Percentiles rank a stretch among this genome's conserved stretches.
Evolutionary conservation across 2,888 invertebrate genomes (phyloP).

Genomic region (Eupelmus urozonus): DNA sequence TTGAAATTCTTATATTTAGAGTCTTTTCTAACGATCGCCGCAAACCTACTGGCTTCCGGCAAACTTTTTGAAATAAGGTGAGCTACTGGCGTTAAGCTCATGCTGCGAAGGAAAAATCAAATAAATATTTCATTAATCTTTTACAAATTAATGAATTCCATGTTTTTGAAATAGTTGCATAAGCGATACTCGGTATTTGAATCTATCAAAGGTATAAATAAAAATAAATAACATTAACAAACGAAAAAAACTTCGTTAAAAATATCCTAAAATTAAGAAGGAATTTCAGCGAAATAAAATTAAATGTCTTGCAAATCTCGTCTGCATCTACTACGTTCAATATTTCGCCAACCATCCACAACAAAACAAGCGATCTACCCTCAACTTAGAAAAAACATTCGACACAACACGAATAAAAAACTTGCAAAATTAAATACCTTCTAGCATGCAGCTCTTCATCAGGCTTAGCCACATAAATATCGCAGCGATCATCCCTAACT

Average conservation of each 20-base stretch:
- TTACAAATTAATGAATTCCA: too few relatives aligned
- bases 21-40: constrained; percentile 83
- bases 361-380: too few relatives aligned
- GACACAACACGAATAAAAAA: not conserved
- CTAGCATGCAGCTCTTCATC: constrained; percentile 85
- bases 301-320: too few relatives aligned
- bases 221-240: not conserved
- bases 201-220: constrained; percentile 28
- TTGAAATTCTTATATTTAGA: constrained; percentile 80
- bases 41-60: constrained; percentile 81
- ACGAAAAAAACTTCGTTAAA: too few relatives aligned
- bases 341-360: too few relatives aligned
- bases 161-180: not conserved
- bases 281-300: too few relatives aligned
- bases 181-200: not conserved
- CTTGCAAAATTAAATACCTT: constrained; percentile 77
- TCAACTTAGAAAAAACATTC: too few relatives aligned
- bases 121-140: not conserved
- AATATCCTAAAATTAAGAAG: too few relatives aligned
- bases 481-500: constrained; percentile 82
- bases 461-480: constrained; percentile 85
- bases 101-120: constrained; percentile 76
- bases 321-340: too few relatives aligned
- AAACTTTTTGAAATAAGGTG: constrained; percentile 82
- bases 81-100: constrained; percentile 80